These are phyloP conservation scores for Orcinus orca DNA, from an alignment of 2,113 vertebrate genomes.

Conservation along the genomic window DNA sequence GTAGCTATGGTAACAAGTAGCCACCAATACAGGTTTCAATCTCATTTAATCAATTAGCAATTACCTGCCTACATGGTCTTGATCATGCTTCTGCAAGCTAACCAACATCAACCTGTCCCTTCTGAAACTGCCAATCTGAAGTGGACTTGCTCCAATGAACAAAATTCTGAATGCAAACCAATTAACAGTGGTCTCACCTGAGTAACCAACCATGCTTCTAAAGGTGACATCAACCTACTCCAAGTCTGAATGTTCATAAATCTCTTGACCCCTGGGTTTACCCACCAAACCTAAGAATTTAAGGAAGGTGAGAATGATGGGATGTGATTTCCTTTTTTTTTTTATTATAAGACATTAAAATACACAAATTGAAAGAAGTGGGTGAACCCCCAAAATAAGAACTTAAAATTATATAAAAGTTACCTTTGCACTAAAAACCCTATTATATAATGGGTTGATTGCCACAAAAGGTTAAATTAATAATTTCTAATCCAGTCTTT, in stretches of 20 bases:
- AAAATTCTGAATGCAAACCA: not conserved
- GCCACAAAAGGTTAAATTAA: not conserved
- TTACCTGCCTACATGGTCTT: not conserved
- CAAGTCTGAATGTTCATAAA: not conserved
- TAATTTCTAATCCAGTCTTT: not conserved
- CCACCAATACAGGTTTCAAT: not conserved
- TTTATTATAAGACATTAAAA: not conserved
- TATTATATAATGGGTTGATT: not conserved
- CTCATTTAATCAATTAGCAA: not conserved
- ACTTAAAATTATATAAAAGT: not conserved
- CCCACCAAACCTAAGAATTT: not conserved
- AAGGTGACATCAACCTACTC: not conserved
- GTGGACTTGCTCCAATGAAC: not conserved
- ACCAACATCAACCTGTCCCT: not conserved
- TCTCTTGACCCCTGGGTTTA: not conserved
- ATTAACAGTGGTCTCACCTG: not conserved
- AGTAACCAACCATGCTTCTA: not conserved
- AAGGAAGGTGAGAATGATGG: not conserved
- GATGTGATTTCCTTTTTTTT: not conserved
- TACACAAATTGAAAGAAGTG: conserved; percentile 10
- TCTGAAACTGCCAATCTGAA: not conserved
- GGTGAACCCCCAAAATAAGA: not conserved
- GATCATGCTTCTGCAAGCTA: not conserved
- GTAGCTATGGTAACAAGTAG: not conserved
- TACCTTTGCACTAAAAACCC: not conserved